phyloP scores from a whole-genome alignment of 2,113 vertebrate genomes.

The Helogale parvula region DNA sequence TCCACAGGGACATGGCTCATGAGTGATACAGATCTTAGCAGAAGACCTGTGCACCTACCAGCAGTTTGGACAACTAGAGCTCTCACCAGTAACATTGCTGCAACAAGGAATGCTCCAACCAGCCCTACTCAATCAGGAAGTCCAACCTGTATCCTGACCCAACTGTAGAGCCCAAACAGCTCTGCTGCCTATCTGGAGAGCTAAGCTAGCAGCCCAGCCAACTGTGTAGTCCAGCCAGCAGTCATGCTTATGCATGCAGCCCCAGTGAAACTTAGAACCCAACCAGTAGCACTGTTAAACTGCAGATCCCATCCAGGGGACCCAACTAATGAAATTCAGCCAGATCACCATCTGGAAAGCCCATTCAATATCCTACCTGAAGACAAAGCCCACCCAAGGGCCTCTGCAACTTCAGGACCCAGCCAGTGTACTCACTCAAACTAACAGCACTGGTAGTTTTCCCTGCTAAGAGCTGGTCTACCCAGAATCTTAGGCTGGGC shows the following conservation, averaged over 20 bases:
- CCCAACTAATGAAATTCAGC: background rate
- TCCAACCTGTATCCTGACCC: background rate
- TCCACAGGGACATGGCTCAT: background rate
- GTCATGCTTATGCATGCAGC: rapidly evolving
- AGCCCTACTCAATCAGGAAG: background rate
- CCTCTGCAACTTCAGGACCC: background rate
- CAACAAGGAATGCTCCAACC: background rate
- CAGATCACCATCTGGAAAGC: background rate
- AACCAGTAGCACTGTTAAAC: background rate
- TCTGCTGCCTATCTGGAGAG: background rate
- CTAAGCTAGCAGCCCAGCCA: background rate
- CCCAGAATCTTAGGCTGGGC: background rate
- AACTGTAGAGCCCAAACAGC: background rate
- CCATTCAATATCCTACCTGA: background rate
- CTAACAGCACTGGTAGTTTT: background rate
- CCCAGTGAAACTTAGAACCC: no score
- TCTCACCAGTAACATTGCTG: background rate
- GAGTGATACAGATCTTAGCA: background rate
- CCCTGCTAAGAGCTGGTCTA: background rate
- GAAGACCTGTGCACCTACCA: background rate
- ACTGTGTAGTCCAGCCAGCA: background rate
- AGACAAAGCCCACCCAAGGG: background rate
- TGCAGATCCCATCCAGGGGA: background rate
- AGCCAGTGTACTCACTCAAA: background rate
- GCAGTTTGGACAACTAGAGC: no score